phyloP scores from a whole-genome alignment of 2,888 invertebrate species.

The Boloria euphrosyne region DNA sequence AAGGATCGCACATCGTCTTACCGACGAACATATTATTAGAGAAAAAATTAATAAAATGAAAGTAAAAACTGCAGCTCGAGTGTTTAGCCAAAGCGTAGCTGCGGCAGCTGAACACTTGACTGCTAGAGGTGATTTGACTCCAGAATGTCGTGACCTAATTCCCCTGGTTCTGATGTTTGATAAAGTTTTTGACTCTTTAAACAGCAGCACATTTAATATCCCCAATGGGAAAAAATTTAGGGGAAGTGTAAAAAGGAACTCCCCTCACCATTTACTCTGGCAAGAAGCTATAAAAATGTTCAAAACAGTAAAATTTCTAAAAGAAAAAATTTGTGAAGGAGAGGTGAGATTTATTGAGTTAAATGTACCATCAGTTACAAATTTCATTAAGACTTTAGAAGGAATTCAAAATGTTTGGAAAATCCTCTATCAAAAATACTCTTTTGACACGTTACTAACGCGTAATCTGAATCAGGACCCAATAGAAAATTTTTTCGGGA shows the following conservation, averaged over 20 bases:
- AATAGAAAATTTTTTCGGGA: conserved; percentile 34
- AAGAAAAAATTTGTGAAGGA: conserved; percentile 14
- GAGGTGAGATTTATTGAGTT: conserved; percentile 18
- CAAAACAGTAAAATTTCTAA: conserved; percentile 27
- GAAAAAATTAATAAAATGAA: conserved; percentile 32
- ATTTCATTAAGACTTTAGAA: conserved; percentile 34
- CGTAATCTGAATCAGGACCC: conserved; percentile 33
- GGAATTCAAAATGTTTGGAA: conserved; percentile 30
- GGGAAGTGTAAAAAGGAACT: conserved; percentile 30
- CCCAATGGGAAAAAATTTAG: conserved; percentile 40
- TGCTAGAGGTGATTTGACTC: conserved; percentile 31
- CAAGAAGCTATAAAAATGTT: conserved; percentile 21
- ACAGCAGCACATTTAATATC: conserved; percentile 12
- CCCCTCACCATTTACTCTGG: conserved; percentile 30
- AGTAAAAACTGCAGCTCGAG: conserved; percentile 25
- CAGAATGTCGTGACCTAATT: conserved; percentile 36
- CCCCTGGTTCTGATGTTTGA: conserved; percentile 29
- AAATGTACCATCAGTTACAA: conserved; percentile 27
- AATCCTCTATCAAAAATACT: conserved; percentile 26
- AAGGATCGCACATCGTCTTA: background rate
- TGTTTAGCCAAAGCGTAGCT: conserved; percentile 33
- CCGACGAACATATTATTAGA: background rate
- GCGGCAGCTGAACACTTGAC: conserved; percentile 37
- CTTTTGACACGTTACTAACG: conserved; percentile 24
- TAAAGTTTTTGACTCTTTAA: conserved; percentile 33